Conservation (phyloP, 2,113 vertebrate species). For the Procavia capensis region DNA sequence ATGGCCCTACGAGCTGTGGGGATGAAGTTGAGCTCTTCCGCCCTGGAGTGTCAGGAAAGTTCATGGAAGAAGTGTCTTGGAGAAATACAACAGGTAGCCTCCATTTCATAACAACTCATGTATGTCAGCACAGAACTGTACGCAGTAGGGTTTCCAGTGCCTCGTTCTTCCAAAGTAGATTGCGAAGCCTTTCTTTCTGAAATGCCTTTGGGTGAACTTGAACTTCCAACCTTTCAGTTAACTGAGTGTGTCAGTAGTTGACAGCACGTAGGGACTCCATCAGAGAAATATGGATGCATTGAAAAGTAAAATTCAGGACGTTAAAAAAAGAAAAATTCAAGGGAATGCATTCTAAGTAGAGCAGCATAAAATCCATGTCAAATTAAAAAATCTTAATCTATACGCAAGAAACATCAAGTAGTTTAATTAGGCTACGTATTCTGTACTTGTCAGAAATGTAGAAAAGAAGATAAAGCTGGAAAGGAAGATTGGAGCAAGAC, state of each 20-base stretch:
- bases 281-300: slow-evolving; percentile 11
- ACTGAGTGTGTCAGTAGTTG: not conserved
- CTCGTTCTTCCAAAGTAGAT: not conserved
- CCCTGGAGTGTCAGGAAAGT: not conserved
- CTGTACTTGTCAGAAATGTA: not conserved
- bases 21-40: not conserved
- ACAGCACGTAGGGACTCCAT: not conserved
- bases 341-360: not conserved
- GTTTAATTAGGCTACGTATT: slow-evolving; percentile 23
- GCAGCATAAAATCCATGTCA: not conserved
- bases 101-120: not conserved
- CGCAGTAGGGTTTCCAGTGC: not conserved
- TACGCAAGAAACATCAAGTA: not conserved
- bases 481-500: not conserved
- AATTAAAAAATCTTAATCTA: not conserved
- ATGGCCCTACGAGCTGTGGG: not conserved
- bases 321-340: not conserved
- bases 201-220: not conserved
- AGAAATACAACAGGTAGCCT: not conserved
- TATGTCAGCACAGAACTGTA: not conserved
- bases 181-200: not conserved
- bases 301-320: not conserved
- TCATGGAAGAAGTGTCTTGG: not conserved
- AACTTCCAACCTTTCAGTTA: not conserved
- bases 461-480: slow-evolving; percentile 10